A percentile compares a stretch with the other conserved stretches of the same genome.
Conservation (phyloP, 2,888 invertebrate genomes). For the Pseudolycoriella hygida region DNA sequence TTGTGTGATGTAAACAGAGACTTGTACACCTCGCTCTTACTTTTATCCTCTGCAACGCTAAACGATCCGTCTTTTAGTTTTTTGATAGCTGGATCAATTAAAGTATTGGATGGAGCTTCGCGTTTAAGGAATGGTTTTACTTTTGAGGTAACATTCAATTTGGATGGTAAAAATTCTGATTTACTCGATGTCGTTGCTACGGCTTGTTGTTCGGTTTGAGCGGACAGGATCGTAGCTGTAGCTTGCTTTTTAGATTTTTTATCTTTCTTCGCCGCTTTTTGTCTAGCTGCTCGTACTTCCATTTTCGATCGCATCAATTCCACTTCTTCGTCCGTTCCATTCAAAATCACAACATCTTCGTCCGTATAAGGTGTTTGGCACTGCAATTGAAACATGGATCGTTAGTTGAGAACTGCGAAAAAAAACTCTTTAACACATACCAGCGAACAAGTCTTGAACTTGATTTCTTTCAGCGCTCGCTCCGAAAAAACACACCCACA, state of each 20-base stretch:
- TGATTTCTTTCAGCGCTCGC: conserved; percentile 78
- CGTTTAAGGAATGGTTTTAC: conserved; percentile 13
- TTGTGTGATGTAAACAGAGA: conserved; percentile 86
- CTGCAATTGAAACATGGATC: too few species aligned
- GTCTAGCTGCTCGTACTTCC: conserved; percentile 45
- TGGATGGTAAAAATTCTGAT: conserved; percentile 9
- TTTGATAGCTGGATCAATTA: conserved; percentile 51
- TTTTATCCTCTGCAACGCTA: conserved; percentile 80
- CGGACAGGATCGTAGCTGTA: conserved; percentile 5
- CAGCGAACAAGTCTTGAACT: conserved; percentile 46
- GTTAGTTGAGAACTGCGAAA: too few species aligned
- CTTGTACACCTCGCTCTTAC: conserved; percentile 79
- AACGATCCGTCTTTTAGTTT: conserved; percentile 62
- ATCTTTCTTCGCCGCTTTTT: conserved; percentile 49
- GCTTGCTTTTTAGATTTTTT: conserved; percentile 16
- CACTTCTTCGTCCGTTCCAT: conserved; percentile 67
- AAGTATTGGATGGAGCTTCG: conserved; percentile 21
- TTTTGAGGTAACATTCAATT: conserved; percentile 8
- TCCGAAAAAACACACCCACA: conserved; percentile 97
- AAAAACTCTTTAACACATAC: too few species aligned
- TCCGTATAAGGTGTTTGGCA: conserved; percentile 63
- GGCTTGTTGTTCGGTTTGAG: conserved; percentile 17
- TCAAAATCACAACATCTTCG: conserved; percentile 73
- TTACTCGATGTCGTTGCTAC: conserved; percentile 5
- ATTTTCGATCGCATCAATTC: conserved; percentile 43